Base-by-base conservation (phyloP, 2,797 vertebrate genomes). In the Aotus griseimembra region DNA sequence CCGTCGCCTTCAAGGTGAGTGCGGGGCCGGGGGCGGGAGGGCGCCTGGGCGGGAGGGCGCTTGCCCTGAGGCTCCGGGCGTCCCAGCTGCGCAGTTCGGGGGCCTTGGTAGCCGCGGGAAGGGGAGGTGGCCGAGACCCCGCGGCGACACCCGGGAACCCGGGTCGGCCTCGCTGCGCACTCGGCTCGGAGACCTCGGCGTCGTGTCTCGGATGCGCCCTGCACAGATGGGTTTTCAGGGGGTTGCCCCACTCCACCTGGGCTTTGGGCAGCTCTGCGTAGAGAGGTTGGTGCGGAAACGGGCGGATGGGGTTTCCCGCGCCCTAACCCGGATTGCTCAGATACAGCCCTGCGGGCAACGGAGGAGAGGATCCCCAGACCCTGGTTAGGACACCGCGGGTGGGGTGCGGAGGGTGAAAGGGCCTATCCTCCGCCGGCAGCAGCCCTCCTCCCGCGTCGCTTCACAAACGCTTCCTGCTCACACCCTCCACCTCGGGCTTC, bases 1-100 rank as follows among this genome's bases (percentile, higher is more conserved):
- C 99, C 0, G 99, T 99, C 98, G 99, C 99, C 4, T 99, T 99
- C 98, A 99, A 99, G 98, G 99, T 99, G 99, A 99, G 98, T 75
- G 12, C 12, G 0, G 83, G 92, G 61, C n/a, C 67, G 26, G 22
- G 82, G 58, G 46, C 12, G 84, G 46, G 84, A 36, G 41, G 75
- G 26, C 85, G 2, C 67, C 28, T 17, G 82, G 58, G 58, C 12
- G 82, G 46, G 84, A 36, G 39, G 1, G 86, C 67, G 19, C 67
- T 3, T 33, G 28, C 22, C 52, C 17, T 2, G 73, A 58, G 79
- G 39, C 75, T 58, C 75, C 2, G 11, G 28, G n/a, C 41, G 50
- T 8, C 95, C 26, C 36, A 1, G 75, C 94, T 50, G 81, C 88
- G 6, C 79, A 67, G 81, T 36, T 50, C 81, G 0, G 44, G 44